Evolutionary conservation across 2,888 invertebrate genomes (phyloP).

Genomic region (Tricholauxania praeusta): DNA sequence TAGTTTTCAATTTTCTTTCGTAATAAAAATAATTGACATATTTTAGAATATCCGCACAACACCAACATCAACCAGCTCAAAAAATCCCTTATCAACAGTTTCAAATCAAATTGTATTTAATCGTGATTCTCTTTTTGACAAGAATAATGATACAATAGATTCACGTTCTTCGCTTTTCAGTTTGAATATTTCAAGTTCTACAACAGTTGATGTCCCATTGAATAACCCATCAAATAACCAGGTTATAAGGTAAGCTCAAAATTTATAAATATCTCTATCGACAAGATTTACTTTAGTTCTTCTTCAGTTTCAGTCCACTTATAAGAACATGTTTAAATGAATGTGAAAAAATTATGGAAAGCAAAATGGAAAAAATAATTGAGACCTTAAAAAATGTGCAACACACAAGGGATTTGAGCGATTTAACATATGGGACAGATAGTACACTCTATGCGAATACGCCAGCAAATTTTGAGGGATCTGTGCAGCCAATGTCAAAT

Average conservation of each 20-base stretch:
- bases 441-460: not conserved
- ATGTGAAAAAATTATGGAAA: conserved; percentile 51
- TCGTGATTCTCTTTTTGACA: conserved; percentile 46
- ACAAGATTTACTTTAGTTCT: not conserved
- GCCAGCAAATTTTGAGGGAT: conserved; percentile 12
- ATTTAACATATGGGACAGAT: not conserved
- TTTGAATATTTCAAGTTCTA: conserved; percentile 57
- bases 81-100: not conserved
- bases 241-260: not conserved
- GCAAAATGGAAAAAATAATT: conserved; percentile 48
- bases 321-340: conserved; percentile 53
- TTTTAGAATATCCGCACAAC: too few species aligned
- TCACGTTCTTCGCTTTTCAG: conserved; percentile 51
- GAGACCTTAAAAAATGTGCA: conserved; percentile 45
- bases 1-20: not conserved
- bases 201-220: conserved; percentile 49
- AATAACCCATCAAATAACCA: conserved; percentile 21
- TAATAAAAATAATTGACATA: not conserved
- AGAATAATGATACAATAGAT: conserved; percentile 45
- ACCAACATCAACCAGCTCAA: too few species aligned
- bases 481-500: conserved; percentile 27
- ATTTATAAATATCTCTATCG: not conserved
- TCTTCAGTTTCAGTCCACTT: conserved; percentile 52
- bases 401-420: not conserved
- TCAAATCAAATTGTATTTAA: conserved; percentile 18